phyloP scores from a whole-genome alignment of 2,888 invertebrate genomes.

The Agrotis ipsilon region DNA sequence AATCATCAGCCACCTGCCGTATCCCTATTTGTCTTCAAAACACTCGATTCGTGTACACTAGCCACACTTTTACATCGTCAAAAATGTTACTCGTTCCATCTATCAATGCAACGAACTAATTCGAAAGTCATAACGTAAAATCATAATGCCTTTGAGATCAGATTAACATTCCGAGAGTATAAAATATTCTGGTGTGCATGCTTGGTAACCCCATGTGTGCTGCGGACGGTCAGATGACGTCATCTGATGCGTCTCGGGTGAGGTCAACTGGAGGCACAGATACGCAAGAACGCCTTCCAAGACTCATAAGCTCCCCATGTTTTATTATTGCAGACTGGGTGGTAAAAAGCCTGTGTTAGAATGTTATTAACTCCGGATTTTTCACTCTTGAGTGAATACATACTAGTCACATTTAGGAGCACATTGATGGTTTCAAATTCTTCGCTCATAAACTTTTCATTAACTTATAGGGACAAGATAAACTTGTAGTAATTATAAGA shows the following conservation, averaged over 20 bases:
- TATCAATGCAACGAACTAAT: neutral
- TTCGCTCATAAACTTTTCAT: slow-evolving; percentile 1
- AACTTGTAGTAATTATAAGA: slow-evolving; percentile 8
- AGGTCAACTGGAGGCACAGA: slow-evolving; percentile 67
- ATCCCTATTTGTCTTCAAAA: neutral
- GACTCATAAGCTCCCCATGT: neutral
- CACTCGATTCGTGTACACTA: neutral
- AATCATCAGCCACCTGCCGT: neutral
- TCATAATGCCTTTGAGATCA: neutral
- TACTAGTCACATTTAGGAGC: slow-evolving; percentile 5
- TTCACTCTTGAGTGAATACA: neutral
- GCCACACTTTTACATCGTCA: neutral
- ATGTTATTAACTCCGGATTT: slow-evolving; percentile 11
- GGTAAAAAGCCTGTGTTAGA: slow-evolving; percentile 16
- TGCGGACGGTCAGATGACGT: slow-evolving; percentile 72
- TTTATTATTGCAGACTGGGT: slow-evolving; percentile 4
- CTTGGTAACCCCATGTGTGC: slow-evolving; percentile 24
- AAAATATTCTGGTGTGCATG: slow-evolving; percentile 9
- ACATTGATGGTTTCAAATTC: slow-evolving; percentile 11
- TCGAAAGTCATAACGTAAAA: neutral
- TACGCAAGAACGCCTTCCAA: slow-evolving; percentile 37
- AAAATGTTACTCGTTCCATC: neutral
- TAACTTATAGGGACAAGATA: slow-evolving; percentile 9
- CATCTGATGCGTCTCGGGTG: slow-evolving; percentile 70
- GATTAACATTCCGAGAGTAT: slow-evolving; percentile 16